Evolutionary conservation across 1,140 invertebrate species (phyloP).

Genomic region (Notospermus geniculatus): DNA sequence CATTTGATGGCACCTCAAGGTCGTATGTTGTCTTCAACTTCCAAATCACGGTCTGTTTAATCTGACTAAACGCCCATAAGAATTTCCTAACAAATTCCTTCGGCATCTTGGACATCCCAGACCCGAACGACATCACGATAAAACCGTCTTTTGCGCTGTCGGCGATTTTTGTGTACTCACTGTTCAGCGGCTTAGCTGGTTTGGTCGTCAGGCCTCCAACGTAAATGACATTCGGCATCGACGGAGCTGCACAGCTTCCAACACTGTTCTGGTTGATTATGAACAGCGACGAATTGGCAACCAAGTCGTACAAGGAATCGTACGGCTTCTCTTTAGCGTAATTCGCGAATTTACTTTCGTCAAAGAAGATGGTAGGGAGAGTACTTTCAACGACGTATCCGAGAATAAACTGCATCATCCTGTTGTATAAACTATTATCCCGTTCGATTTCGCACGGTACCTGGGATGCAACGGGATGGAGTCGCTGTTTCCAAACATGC

Average conservation of each 20-base stretch:
- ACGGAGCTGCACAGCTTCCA: not conserved
- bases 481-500: not conserved
- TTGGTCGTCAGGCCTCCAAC: not conserved
- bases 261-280: not conserved
- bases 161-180: not conserved
- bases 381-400: not conserved
- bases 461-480: not conserved
- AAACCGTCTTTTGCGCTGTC: not conserved
- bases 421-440: not conserved
- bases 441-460: not conserved
- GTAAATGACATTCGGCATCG: constrained; percentile 6
- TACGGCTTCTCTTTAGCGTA: not conserved
- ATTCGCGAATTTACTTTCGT: not conserved
- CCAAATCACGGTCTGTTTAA: constrained; percentile 5
- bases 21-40: not conserved
- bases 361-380: not conserved
- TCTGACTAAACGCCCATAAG: not conserved
- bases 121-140: constrained; percentile 5
- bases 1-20: not conserved
- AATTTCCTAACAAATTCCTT: not conserved
- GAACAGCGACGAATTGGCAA: not conserved
- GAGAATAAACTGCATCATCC: not conserved
- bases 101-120: constrained; percentile 6
- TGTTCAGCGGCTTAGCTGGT: not conserved
- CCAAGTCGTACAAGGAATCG: not conserved